Evolutionary conservation across 2,113 vertebrate genomes (phyloP), one percentile per base, ranked within the genome.

Genomic region (Microtus ochrogaster): DNA sequence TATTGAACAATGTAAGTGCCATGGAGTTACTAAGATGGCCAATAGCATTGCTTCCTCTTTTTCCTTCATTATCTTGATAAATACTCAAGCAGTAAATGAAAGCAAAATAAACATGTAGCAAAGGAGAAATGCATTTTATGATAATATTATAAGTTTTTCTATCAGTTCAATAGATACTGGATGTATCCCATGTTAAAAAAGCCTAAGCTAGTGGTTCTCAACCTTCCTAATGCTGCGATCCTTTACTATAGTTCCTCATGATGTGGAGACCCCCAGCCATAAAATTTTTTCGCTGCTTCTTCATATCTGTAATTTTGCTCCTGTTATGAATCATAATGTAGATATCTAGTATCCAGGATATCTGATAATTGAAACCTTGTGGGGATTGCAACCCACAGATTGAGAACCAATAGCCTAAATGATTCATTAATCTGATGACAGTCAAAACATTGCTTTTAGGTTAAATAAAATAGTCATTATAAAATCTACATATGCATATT

Each of bases 1-100:
- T 98, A 98, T 98, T 96, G 96, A 98, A 98, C 98, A 98, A 97
- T 86, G 95, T 83, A 89, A 98, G 96, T 97, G 96, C 97, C 91
- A 89, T 44, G n/a, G 95, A 94, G 91, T 94, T 86, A 78, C 97
- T 97, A 85, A 97, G 98, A 98, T 95, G 96, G 98, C 98, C 97
- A 97, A 97, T 70, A 97, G 97, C 92, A 87, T 94, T 0, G 0
- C 94, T 98, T 97, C 95, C 76, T 96, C 94, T 94, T 95, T 14
- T 92, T 30, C 90, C 24, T 92, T 87, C 90, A 97, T 97, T 96
- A 95, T 95, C 95, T 97, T 98, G 97, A 98, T 96, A 98, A 98
- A 98, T 92, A 95, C 28, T 78, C 81, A 96, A 87, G 91, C 47
- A 68, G 83, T 68, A 98, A 97, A 97, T 82, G 94, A 96, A 97